Base-by-base conservation (phyloP, 2,888 invertebrate species). In the Drosophila cognata region DNA sequence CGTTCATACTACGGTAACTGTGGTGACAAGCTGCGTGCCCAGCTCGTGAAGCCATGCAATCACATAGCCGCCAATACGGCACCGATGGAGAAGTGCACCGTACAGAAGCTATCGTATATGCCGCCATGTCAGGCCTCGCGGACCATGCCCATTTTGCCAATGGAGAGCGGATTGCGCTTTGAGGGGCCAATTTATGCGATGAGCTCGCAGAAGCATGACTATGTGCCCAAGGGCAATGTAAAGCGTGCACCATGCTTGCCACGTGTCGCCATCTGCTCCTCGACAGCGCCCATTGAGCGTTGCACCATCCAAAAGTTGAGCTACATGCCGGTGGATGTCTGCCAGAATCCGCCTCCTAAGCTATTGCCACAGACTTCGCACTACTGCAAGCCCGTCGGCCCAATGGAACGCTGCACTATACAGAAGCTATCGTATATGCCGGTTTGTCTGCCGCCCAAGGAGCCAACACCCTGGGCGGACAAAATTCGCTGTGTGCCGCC, bases 131-230 rank as follows among this genome's bases (percentile, higher is more conserved):
- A 81, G 11, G 71, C 82, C 0, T 69, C 64, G 18, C 92, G 92
- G 31, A 80, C 88, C 0, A 71, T 79, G 28, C 89, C 93, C 29
- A 92, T 93, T 58, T 63, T 84, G 0, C 93, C 93, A 8, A 79
- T 79, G 62, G 88, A 87, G 57, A 91, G 91, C 56, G 91, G 91
- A 0, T 62, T 93, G 46, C 82, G 90, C 16, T 92, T 92, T 36
- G 85, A 87, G 62, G 95, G 95, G 0, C 96, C 96, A 21, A 95
- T 96, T 94, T 95, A 96, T 93, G 95, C 95, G 77, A 92, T 95
- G 65, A 96, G 96, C 4, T 96, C 96, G 1, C 95, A 96, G 76
- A 95, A 96, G 48, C 96, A 96, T 90, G 96, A 96, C 93, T 96
- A 94, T 87, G 95, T 95, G 50, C 95, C 95, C 2, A 96, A 96